Conservation (phyloP, 2,888 invertebrate species). For the Amphipyra tragopoginis region DNA sequence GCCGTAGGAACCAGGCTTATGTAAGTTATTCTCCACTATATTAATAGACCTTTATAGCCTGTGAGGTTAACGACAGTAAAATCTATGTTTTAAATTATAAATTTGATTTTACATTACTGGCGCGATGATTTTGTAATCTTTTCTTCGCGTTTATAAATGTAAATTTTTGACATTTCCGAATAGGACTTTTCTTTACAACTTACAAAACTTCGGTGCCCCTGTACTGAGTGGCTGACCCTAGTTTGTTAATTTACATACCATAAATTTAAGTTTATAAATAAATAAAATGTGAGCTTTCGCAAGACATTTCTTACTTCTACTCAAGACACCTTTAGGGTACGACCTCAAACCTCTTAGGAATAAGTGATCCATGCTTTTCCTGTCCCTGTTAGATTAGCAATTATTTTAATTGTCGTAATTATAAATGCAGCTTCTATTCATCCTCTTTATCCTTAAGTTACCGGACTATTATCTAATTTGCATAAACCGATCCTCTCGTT, state of each 20-base stretch:
- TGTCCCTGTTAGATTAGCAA: background rate
- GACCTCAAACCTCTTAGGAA: too few species aligned
- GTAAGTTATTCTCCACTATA: background rate
- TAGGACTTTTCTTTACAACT: background rate
- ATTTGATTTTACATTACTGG: too few species aligned
- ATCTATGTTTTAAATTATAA: too few species aligned
- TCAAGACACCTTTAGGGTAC: background rate
- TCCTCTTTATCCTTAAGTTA: conserved; percentile 14
- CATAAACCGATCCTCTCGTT: conserved; percentile 28
- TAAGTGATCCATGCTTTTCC: background rate
- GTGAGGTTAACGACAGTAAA: too few species aligned
- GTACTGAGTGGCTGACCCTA: conserved; percentile 1
- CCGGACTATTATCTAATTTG: conserved; percentile 8
- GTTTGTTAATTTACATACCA: conserved; percentile 2
- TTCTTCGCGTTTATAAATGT: background rate
- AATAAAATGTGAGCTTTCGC: background rate
- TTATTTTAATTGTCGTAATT: conserved; percentile 18
- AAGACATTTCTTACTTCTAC: background rate
- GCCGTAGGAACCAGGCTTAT: too few species aligned
- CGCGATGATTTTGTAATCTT: too few species aligned
- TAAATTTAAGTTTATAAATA: background rate
- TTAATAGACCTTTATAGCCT: background rate
- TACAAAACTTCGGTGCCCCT: background rate
- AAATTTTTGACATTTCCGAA: too few species aligned
- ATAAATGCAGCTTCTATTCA: conserved; percentile 16